Base-by-base conservation (phyloP, 2,888 invertebrate genomes). In the Leptinotarsa rubiginosa region DNA sequence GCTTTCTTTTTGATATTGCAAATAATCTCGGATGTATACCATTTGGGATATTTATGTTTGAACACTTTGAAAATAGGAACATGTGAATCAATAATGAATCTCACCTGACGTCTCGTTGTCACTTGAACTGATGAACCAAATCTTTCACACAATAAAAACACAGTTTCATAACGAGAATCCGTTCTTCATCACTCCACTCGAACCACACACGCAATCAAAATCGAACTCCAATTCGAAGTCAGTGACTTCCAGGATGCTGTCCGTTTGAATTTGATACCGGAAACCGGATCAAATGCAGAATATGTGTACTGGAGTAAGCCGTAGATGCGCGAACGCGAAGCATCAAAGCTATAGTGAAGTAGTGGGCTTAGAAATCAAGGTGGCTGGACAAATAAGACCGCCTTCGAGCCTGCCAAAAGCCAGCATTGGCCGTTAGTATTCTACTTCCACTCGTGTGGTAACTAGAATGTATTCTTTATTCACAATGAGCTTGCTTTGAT, bases 351-450 rank as follows among this genome's bases (percentile, higher is more conserved):
- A 73, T 77, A 79, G 79, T 77, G 78, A 75, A 18, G 59, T 74
- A 59, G 81, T 79, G 78, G 78, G 80, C 75, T 75, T 77, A 77
- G 78, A 77, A 77, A 76, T 79, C 77, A 74, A 81, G 81, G 80
- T 79, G 81, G 81, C 78, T 77, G 77, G 76, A 77, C 75, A 79
- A 75, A 73, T 78, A 76, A 81, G 81, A 79, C 83, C 84, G 84
- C 84, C 84, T 83, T 82, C 82, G 69, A 78, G 75, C 69, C 78
- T 79, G 79, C 75, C 78, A 74, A 77, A 77, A 80, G 70, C 78
- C 76, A 79, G 81, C 81, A 84, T 84, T 84, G 84, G 84, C 80
- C 80, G 82, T 76, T 69, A 76, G 72, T 70, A 72, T 80, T 78
- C 84, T 84, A 83, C 83, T 84, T 84, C 84, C 81, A 83, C 83